Conservation (phyloP, 2,797 vertebrate genomes). For the Centroberyx gerrardi region DNA sequence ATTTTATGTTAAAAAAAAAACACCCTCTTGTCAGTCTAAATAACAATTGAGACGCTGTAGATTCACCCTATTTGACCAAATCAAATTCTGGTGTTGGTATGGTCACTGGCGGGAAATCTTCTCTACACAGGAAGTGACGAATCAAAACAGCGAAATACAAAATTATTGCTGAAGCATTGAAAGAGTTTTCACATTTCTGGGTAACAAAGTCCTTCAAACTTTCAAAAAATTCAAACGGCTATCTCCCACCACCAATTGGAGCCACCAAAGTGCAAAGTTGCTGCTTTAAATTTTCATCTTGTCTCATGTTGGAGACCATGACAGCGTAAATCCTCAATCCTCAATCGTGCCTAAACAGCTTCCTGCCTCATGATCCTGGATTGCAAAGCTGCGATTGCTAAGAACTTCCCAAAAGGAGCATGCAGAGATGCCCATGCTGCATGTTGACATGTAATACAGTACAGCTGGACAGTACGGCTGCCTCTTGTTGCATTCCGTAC, state of each 20-base stretch:
- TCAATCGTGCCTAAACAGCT: slow-evolving; percentile 54
- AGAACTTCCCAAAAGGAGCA: slow-evolving; percentile 70
- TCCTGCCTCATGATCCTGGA: slow-evolving; percentile 45
- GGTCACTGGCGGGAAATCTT: too few species aligned
- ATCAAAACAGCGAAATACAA: too few species aligned
- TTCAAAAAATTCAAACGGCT: neutral
- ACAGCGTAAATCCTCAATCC: slow-evolving; percentile 52
- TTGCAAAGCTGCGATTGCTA: slow-evolving; percentile 50
- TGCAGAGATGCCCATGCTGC: slow-evolving; percentile 76
- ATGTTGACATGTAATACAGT: slow-evolving; percentile 56
- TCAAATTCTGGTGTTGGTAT: too few species aligned
- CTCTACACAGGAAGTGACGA: too few species aligned
- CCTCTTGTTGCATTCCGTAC: slow-evolving; percentile 41
- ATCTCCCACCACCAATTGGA: neutral
- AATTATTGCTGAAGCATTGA: too few species aligned
- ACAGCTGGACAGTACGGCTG: slow-evolving; percentile 43
- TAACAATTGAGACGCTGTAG: too few species aligned
- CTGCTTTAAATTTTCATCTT: neutral
- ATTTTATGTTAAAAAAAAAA: too few species aligned
- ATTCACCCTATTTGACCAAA: too few species aligned
- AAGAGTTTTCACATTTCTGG: too few species aligned
- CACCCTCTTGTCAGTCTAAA: too few species aligned
- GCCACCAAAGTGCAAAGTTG: neutral
- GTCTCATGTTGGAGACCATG: neutral
- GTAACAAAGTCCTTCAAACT: too few species aligned